Base-by-base conservation (phyloP, 1,140 invertebrate genomes). In the Eurosta solidaginis region DNA sequence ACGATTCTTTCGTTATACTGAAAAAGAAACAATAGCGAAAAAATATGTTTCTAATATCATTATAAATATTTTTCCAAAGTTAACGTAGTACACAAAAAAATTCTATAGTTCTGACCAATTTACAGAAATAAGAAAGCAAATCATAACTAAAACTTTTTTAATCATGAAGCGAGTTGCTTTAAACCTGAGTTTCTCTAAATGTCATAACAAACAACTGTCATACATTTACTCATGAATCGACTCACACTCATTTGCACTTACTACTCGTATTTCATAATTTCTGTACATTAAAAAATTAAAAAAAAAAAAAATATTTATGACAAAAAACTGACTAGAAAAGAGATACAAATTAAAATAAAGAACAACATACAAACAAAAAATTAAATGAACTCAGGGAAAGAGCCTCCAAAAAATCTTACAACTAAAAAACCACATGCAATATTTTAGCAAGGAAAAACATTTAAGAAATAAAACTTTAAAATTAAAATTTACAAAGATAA, bases 381-480 rank as follows among this genome's bases (percentile, higher is more conserved):
- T 45, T 33, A 63, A 59, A 47, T 68, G 59, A 44, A 77, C 54
- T 59, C 54, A 77, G 50, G 76, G 54, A 68, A 45, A 68, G 36
- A 77, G 81, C 81, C 79, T 82, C 82, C 80, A 80, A 85, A 83
- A 82, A 74, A 74, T 74, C 17, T 42, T 78, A 79, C 79, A 81
- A 79, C 82, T 74, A 78, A 78, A 80, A 79, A 29, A 75, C 74
- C 22, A 25, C 63, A 74, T 44, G 76, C 50, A 45, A 33, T 59
- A 79, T 77, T 49, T 49, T 81, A 81, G 83, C 79, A 80, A 54
- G 77, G 45, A 74, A 77, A 81, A 79, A 25, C 49, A 74, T 81
- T 77, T 74, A 54, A 17, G 20, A 14, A 45, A 52, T 74, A 17
- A 50, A 80, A 77, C 25, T 29, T 79, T 78, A 78, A 63, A 78